Evolutionary conservation across 2,888 invertebrate species (phyloP).

Genomic region (Frankliniella fusca): DNA sequence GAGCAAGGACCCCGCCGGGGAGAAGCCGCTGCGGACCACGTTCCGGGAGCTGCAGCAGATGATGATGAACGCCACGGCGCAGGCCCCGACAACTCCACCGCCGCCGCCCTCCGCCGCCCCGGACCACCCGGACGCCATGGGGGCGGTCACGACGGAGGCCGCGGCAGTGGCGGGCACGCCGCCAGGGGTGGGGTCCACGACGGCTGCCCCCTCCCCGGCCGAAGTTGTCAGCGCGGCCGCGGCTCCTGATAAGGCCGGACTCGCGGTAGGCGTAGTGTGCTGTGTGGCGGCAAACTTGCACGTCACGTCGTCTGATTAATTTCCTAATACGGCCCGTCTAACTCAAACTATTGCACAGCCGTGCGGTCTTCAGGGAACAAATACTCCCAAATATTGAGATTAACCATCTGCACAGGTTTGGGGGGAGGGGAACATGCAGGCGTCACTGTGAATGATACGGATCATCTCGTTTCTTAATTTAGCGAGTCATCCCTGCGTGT

Average conservation of each 20-base stretch:
- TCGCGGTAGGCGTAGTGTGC: no score
- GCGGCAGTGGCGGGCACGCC: not conserved
- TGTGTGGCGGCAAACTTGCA: no score
- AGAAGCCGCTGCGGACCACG: constrained; percentile 36
- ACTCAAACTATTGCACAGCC: constrained; percentile 30
- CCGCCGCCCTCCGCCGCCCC: not conserved
- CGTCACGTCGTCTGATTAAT: no score
- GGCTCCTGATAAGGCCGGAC: not conserved
- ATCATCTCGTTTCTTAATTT: no score
- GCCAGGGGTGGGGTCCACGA: not conserved
- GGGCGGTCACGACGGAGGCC: not conserved
- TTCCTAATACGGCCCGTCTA: no score
- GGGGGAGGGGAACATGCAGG: constrained; percentile 6
- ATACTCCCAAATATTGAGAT: not conserved
- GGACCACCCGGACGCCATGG: not conserved
- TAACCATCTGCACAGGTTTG: not conserved
- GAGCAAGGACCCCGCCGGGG: constrained; percentile 28
- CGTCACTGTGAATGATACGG: constrained; percentile 10
- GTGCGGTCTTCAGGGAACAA: constrained; percentile 36
- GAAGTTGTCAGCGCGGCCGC: not conserved
- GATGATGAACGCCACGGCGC: constrained; percentile 38
- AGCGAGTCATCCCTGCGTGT: no score
- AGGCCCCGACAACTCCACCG: not conserved
- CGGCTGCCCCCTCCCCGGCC: not conserved
- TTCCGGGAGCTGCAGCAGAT: constrained; percentile 38